Evolutionary conservation across 2,113 vertebrate genomes (phyloP).

Genomic region (Riparia riparia): DNA sequence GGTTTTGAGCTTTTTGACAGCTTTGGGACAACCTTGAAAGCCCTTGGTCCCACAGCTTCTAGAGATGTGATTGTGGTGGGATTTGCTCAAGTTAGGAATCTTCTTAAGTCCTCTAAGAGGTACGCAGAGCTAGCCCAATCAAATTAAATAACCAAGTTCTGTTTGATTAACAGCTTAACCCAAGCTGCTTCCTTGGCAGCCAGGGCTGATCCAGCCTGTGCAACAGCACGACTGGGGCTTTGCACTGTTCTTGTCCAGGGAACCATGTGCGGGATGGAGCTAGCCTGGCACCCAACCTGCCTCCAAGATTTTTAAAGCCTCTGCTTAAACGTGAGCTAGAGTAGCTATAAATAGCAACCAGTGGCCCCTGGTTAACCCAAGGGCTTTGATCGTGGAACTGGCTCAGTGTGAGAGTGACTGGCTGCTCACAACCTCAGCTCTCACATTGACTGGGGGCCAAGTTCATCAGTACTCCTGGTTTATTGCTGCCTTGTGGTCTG

Average conservation of each 20-base stretch:
- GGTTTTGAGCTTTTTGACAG: not conserved
- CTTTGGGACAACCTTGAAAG: not conserved
- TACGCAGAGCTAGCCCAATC: not conserved
- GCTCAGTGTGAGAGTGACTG: not conserved
- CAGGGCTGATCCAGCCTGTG: not conserved
- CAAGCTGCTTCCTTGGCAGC: not conserved
- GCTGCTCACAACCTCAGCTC: not conserved
- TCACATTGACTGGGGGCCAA: not conserved
- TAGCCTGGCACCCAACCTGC: not conserved
- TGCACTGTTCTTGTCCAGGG: not conserved
- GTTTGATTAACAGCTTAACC: not conserved
- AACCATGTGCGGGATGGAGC: accelerated
- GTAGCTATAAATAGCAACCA: not conserved
- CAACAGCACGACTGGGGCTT: not conserved
- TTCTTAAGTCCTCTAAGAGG: not conserved
- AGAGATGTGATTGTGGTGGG: not conserved
- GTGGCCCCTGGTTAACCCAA: conserved; percentile 30
- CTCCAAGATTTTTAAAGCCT: not conserved
- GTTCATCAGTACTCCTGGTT: not conserved
- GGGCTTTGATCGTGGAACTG: not conserved
- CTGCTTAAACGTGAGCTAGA: not conserved
- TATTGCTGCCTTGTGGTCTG: not conserved
- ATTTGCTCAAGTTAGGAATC: not conserved
- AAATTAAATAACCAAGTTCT: not conserved
- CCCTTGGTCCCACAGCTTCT: not conserved